A percentile compares a stretch with the other conserved stretches of the same genome.
These are phyloP conservation scores for Sarotherodon lohbergeri DNA, from an alignment of 2,113 vertebrate genomes.

Conservation along the genomic window DNA sequence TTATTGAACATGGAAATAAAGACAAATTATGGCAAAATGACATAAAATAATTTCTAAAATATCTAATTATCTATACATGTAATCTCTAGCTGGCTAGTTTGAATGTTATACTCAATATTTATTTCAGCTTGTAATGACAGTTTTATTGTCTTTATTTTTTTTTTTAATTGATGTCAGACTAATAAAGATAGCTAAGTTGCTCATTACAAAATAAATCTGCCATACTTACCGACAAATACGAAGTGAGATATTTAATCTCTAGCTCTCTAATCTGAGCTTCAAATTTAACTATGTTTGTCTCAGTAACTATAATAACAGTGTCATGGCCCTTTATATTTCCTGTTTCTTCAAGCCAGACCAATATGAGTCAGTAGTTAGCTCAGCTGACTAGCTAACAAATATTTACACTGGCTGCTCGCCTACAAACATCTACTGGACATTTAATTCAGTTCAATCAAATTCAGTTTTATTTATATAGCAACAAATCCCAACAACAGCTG, in stretches of 20 bases:
- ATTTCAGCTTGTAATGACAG: not conserved
- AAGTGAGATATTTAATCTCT: not conserved
- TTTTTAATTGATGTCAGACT: not conserved
- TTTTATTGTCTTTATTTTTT: not conserved
- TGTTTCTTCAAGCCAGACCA: not conserved
- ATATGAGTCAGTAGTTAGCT: not conserved
- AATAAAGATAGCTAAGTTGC: too few species aligned
- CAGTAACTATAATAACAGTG: not conserved
- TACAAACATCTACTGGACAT: not conserved
- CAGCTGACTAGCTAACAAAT: not conserved
- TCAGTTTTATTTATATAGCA: not conserved
- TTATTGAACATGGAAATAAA: not conserved
- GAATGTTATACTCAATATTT: not conserved
- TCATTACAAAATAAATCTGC: not conserved
- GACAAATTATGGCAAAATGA: not conserved
- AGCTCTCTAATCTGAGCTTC: not conserved
- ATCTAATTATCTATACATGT: not conserved
- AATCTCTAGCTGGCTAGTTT: not conserved
- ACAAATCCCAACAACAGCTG: not conserved
- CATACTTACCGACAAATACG: not conserved
- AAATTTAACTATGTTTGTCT: not conserved
- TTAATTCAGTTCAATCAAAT: not conserved
- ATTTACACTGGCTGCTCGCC: not conserved
- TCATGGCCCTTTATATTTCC: not conserved
- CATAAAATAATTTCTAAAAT: not conserved